phyloP scores from a whole-genome alignment of 1,140 invertebrate species.

The Drosophila cardini region DNA sequence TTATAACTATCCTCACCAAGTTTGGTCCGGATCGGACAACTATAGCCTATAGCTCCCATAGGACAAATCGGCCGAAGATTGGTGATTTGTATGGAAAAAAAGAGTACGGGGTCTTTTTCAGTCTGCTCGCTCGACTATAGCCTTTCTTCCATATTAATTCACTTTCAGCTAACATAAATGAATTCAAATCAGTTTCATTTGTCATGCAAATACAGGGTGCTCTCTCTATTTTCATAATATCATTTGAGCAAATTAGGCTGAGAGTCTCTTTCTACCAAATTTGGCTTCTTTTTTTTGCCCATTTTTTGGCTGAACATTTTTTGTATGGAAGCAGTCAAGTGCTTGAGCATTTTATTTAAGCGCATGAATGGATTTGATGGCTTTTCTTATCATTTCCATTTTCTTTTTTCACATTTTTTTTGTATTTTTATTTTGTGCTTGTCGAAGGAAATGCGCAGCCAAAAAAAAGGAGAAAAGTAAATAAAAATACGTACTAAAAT shows the following conservation, averaged over 20 bases:
- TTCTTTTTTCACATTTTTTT: constrained; percentile 23
- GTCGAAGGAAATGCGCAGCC: constrained; percentile 45
- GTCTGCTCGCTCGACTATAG: no score
- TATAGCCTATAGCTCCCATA: no score
- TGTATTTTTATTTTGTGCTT: constrained; percentile 22
- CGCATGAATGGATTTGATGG: constrained; percentile 82
- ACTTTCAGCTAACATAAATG: neutral
- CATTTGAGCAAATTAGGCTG: constrained; percentile 78
- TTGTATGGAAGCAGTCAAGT: constrained; percentile 84
- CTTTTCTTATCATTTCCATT: constrained; percentile 60
- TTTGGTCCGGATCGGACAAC: no score
- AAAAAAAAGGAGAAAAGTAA: constrained; percentile 50
- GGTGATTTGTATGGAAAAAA: no score
- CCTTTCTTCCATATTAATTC: no score
- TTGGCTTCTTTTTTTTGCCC: constrained; percentile 28
- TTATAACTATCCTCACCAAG: no score
- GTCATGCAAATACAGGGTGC: neutral
- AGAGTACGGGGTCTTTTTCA: no score
- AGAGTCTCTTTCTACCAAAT: constrained; percentile 1
- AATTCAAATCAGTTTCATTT: constrained; percentile 3
- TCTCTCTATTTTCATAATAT: constrained; percentile 9
- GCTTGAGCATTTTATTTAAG: constrained; percentile 85
- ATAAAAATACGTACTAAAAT: constrained; percentile 34
- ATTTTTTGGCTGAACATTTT: constrained; percentile 60
- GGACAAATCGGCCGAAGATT: no score